Conservation (phyloP, 2,797 vertebrate species). For the Acrossocheilus fasciatus region DNA sequence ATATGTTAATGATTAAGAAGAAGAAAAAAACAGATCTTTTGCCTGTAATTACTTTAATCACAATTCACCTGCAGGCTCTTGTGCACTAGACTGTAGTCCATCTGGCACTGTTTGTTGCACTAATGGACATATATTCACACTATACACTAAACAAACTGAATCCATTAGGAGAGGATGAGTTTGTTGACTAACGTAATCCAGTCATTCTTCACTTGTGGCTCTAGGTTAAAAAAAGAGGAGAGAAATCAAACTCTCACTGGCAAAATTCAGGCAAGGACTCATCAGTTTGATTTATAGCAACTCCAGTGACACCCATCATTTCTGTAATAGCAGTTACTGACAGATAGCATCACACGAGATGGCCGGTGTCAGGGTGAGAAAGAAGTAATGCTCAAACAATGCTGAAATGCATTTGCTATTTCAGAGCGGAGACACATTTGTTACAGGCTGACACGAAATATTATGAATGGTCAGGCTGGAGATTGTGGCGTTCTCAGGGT, state of each 20-base stretch:
- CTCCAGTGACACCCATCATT: conserved; percentile 59
- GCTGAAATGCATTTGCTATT: conserved; percentile 44
- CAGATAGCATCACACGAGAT: conserved; percentile 48
- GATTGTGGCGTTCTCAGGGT: conserved; percentile 12
- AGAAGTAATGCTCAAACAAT: conserved; percentile 51
- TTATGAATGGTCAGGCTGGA: conserved; percentile 45
- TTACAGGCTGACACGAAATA: conserved; percentile 51
- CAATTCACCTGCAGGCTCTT: conserved; percentile 22
- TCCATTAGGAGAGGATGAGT: conserved; percentile 35
- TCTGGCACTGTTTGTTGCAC: conserved; percentile 1
- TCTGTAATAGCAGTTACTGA: conserved; percentile 60
- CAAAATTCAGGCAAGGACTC: conserved; percentile 54
- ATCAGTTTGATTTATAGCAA: conserved; percentile 62
- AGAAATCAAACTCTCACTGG: conserved; percentile 58
- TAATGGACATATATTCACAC: conserved; percentile 31
- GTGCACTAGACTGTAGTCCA: conserved; percentile 24
- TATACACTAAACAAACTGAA: conserved; percentile 21
- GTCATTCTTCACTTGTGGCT: conserved; percentile 52
- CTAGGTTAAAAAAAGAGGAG: conserved; percentile 42
- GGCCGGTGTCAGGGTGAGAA: conserved; percentile 46
- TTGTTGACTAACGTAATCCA: conserved; percentile 55
- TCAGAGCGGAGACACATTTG: conserved; percentile 51
- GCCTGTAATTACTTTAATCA: not conserved
- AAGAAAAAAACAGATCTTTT: not conserved
- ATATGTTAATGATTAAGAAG: not conserved